Conservation (phyloP, 1,140 invertebrate genomes). For the Drosophila nannoptera region DNA sequence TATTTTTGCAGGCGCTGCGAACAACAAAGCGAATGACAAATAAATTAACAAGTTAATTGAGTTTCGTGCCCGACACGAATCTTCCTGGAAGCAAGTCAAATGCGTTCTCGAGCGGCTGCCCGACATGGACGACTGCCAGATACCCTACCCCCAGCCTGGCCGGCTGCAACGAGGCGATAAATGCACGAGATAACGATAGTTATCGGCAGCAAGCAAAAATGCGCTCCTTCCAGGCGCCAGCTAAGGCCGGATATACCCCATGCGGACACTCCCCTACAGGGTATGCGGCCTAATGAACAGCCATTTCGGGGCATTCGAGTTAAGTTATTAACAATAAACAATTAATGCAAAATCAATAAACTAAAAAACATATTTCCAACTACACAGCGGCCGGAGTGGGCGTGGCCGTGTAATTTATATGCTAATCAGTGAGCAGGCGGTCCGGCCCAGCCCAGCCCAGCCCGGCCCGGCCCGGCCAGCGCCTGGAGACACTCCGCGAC, state of each 20-base stretch:
- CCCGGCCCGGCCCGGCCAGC: not conserved
- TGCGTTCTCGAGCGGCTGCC: not conserved
- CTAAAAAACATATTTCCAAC: slow-evolving; percentile 36
- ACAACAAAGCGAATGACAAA: slow-evolving; percentile 70
- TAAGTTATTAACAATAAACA: slow-evolving; percentile 69
- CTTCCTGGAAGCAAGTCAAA: slow-evolving; percentile 2
- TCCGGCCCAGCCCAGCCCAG: not conserved
- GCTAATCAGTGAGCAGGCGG: slow-evolving; percentile 53
- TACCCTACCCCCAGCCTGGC: too few relatives aligned
- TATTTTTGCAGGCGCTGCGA: slow-evolving; percentile 45
- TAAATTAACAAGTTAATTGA: slow-evolving; percentile 77
- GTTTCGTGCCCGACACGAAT: slow-evolving; percentile 58
- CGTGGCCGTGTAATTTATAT: slow-evolving; percentile 64
- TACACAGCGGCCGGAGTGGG: not conserved
- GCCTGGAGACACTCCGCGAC: slow-evolving; percentile 11
- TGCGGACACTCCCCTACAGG: not conserved
- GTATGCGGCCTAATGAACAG: not conserved
- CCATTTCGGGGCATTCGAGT: not conserved
- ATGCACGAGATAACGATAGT: too few relatives aligned
- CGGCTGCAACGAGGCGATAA: too few relatives aligned
- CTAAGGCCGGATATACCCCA: too few relatives aligned
- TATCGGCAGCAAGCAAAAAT: too few relatives aligned
- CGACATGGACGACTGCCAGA: not conserved
- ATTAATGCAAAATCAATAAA: slow-evolving; percentile 74
- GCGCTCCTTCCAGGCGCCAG: too few relatives aligned